These are phyloP conservation scores for Pinctada fucata DNA, from an alignment of 2,888 invertebrate genomes.

Conservation along the genomic window DNA sequence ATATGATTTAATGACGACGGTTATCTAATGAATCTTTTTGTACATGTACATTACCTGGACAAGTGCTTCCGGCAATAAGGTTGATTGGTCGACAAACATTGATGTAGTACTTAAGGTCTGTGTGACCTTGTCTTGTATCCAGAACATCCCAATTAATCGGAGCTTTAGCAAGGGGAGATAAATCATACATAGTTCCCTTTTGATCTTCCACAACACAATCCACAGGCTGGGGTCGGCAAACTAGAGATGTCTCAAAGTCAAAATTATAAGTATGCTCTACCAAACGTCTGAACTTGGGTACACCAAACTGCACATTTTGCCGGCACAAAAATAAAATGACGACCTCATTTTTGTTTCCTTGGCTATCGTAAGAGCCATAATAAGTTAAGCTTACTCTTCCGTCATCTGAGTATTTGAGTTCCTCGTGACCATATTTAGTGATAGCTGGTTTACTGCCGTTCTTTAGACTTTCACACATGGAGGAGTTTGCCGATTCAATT, in stretches of 20 bases:
- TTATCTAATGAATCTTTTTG: too few species aligned
- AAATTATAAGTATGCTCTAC: constrained; percentile 57
- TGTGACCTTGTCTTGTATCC: constrained; percentile 54
- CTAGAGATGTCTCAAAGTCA: constrained; percentile 64
- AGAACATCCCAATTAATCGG: constrained; percentile 64
- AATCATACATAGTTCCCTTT: constrained; percentile 69
- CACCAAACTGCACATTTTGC: constrained; percentile 48
- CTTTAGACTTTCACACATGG: constrained; percentile 58
- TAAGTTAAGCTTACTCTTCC: constrained; percentile 57
- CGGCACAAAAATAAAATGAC: constrained; percentile 62
- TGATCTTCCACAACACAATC: constrained; percentile 64
- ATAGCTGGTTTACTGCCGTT: constrained; percentile 44
- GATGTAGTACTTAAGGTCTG: constrained; percentile 67
- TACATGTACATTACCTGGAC: constrained; percentile 58
- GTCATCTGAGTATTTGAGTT: constrained; percentile 57
- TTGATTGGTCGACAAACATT: constrained; percentile 74
- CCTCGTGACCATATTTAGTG: constrained; percentile 31
- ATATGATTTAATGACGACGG: too few species aligned
- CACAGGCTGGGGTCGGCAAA: constrained; percentile 62
- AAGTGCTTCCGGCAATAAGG: constrained; percentile 51
- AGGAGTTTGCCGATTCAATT: constrained; percentile 40
- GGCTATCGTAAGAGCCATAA: constrained; percentile 46
- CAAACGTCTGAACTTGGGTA: constrained; percentile 49
- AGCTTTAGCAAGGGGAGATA: constrained; percentile 59
- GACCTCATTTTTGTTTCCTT: constrained; percentile 52